Evolutionary conservation across 1,140 invertebrate species (phyloP).

Genomic region (Drosophila orena): DNA sequence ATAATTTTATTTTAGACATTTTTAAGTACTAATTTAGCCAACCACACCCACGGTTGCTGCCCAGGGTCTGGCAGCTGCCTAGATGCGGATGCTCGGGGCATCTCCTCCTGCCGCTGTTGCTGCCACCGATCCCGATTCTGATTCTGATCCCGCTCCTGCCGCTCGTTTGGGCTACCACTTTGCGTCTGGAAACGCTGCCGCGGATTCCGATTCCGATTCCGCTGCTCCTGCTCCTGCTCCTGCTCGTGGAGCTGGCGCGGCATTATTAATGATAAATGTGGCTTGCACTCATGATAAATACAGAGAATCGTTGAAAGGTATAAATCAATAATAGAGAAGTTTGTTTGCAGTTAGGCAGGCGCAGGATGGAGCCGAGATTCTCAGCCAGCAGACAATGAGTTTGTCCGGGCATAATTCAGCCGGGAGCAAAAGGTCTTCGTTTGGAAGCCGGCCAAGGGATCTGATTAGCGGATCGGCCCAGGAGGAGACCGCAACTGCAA

Average conservation of each 20-base stretch:
- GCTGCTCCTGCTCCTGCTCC: slow-evolving; percentile 8
- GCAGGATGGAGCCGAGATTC: slow-evolving; percentile 69
- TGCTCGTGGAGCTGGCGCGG: slow-evolving; percentile 51
- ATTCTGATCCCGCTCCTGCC: slow-evolving; percentile 22
- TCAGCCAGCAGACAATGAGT: slow-evolving; percentile 76
- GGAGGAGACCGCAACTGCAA: slow-evolving; percentile 40
- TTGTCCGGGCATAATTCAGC: slow-evolving; percentile 79
- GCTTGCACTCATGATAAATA: slow-evolving; percentile 84
- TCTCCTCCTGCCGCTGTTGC: slow-evolving; percentile 23
- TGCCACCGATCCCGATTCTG: slow-evolving; percentile 9
- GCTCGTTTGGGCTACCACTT: slow-evolving; percentile 58
- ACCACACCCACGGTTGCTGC: slow-evolving; percentile 42
- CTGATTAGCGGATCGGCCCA: slow-evolving; percentile 62
- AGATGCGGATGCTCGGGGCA: slow-evolving; percentile 65
- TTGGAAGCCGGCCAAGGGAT: slow-evolving; percentile 62
- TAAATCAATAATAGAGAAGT: slow-evolving; percentile 84
- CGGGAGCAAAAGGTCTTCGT: slow-evolving; percentile 68
- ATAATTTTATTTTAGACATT: too few relatives aligned
- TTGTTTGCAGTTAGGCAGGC: slow-evolving; percentile 77
- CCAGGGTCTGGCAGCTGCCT: slow-evolving; percentile 63
- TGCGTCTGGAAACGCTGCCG: slow-evolving; percentile 43
- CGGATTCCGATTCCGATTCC: slow-evolving; percentile 20
- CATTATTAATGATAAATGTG: slow-evolving; percentile 85
- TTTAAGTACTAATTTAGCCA: too few relatives aligned
- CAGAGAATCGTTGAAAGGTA: slow-evolving; percentile 84